Conservation (phyloP, 2,888 invertebrate genomes). For the Dexiosoma caninum region DNA sequence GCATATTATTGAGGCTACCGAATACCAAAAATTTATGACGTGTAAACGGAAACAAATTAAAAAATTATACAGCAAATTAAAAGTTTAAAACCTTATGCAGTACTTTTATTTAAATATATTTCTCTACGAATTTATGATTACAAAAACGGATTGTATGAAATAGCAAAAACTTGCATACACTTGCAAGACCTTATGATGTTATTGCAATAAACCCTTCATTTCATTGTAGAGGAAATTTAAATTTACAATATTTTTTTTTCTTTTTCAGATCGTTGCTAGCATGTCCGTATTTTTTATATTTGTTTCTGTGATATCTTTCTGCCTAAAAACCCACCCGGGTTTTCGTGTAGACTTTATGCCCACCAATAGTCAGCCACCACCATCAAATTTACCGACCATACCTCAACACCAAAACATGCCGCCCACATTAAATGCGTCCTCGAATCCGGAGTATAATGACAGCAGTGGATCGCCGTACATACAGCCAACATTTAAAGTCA, state of each 20-base stretch:
- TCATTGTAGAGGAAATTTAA: neutral
- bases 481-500: constrained; percentile 72
- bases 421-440: constrained; percentile 59
- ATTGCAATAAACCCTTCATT: no score
- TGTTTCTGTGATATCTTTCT: constrained; percentile 96
- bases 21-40: no score
- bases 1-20: no score
- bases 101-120: no score
- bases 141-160: no score
- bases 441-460: constrained; percentile 23
- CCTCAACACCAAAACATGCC: constrained; percentile 68
- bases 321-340: constrained; percentile 96
- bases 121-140: no score
- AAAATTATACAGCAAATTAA: no score
- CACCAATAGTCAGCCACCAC: constrained; percentile 61
- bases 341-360: constrained; percentile 79
- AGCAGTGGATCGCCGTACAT: constrained; percentile 29
- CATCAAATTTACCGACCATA: constrained; percentile 67
- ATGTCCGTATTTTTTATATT: constrained; percentile 97
- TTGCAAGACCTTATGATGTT: no score
- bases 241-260: neutral
- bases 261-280: constrained; percentile 89
- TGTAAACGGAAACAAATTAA: no score
- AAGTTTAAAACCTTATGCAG: no score
- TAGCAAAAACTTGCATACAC: no score